Conservation (phyloP, 1,140 invertebrate species). For the Macrobrachium rosenbergii region DNA sequence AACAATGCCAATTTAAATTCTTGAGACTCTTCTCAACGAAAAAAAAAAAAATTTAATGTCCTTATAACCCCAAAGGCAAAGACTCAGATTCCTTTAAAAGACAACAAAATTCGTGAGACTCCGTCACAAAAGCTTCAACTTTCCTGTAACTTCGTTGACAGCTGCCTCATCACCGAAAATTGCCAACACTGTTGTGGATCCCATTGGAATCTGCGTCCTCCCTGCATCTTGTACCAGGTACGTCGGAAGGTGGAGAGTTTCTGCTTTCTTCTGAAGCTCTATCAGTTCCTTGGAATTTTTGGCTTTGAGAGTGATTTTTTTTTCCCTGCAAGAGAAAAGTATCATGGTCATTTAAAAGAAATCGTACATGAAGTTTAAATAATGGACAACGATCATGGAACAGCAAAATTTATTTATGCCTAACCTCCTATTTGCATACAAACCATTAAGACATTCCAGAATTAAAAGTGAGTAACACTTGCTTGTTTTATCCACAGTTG, state of each 20-base stretch:
- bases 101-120: constrained; percentile 27
- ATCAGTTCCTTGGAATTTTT: constrained; percentile 74
- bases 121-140: constrained; percentile 70
- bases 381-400: constrained; percentile 33
- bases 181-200: constrained; percentile 72
- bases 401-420: neutral
- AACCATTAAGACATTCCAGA: too few species aligned
- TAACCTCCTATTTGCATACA: too few species aligned
- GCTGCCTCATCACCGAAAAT: constrained; percentile 72
- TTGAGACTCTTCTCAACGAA: too few species aligned
- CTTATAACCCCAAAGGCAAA: neutral
- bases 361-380: too few species aligned
- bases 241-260: constrained; percentile 71
- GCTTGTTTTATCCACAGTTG: too few species aligned
- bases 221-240: constrained; percentile 78
- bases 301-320: constrained; percentile 77
- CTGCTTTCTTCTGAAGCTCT: constrained; percentile 73
- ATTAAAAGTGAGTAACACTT: too few species aligned
- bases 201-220: constrained; percentile 75
- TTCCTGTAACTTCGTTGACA: constrained; percentile 72
- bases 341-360: neutral
- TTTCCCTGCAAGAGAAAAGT: constrained; percentile 72
- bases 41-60: too few species aligned
- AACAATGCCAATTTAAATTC: too few species aligned
- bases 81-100: neutral